These are phyloP conservation scores for Phrynosoma platyrhinos DNA, from an alignment of 2,113 vertebrate species.

Conservation along the genomic window DNA sequence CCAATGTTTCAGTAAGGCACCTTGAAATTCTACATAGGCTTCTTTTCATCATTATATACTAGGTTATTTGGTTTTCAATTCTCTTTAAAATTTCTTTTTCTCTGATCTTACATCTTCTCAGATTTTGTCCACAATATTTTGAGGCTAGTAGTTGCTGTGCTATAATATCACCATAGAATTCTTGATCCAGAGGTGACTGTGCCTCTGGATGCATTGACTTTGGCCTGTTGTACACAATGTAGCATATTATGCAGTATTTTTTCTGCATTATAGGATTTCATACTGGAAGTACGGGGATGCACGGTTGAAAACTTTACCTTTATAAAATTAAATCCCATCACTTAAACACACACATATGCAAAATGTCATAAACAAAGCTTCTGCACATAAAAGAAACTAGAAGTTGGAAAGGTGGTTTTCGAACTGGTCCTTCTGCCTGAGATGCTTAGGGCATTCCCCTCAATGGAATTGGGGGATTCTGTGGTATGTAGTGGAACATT, in stretches of 20 bases:
- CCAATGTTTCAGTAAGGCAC: too few species aligned
- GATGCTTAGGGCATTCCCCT: too few species aligned
- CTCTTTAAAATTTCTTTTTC: too few species aligned
- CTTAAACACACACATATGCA: background rate
- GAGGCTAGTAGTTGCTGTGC: too few species aligned
- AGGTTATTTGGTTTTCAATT: too few species aligned
- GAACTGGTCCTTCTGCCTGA: background rate
- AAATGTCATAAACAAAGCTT: background rate
- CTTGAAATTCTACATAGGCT: too few species aligned
- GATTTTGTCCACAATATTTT: too few species aligned
- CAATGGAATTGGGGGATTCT: background rate
- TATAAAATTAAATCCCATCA: background rate
- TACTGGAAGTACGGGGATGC: background rate
- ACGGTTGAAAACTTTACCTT: background rate
- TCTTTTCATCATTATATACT: too few species aligned
- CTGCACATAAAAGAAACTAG: background rate
- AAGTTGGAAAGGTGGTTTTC: background rate
- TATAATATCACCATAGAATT: too few species aligned
- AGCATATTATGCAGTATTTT: background rate
- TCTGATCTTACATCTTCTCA: too few species aligned
- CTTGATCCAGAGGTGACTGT: too few species aligned
- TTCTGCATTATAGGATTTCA: background rate
- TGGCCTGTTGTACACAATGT: background rate
- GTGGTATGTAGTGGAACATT: background rate
- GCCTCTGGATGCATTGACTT: background rate